Evolutionary conservation across 2,797 vertebrate genomes (phyloP), one percentile per base, ranked within the genome.

Genomic region (Pipistrellus pygmaeus): DNA sequence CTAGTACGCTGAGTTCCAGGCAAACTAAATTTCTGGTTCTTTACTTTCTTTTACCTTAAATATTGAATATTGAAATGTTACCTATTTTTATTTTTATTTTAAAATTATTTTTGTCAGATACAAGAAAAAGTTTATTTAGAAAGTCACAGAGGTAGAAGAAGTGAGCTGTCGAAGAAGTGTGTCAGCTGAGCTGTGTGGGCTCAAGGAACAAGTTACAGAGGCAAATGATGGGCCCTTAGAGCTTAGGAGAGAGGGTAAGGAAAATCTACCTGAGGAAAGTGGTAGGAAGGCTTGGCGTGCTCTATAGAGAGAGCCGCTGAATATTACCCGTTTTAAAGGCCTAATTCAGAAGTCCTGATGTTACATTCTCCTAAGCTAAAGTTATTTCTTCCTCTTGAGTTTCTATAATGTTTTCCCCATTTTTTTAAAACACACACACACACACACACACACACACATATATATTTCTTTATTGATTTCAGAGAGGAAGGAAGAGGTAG

Each of bases 251-350:
- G 13, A 69, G 66, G 32, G 32, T 35, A 69, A 69, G 62, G 30
- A 64, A 62, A 30, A 62, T 62, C 12, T 62, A 27, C 27, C 60
- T 62, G 62, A 30, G 27, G 30, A n/a, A 64, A 10, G 66, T 20
- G 18, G 9, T 69, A 5, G 66, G 8, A 69, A 38, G 32, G 32
- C 20, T 21, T 21, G 66, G 18, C 5, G 1, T 69, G 17, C 66
- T 69, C 66, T 32, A 6, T 38, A 38, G 66, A 69, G 18, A 68
- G 66, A 69, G 18, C 32, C 8, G 20, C 66, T 69, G 66, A 69
- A 21, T 38, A 8, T 88, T 92, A 68, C 25, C 73, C 41, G 7
- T 91, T 88, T 93, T 83, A 66, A 93, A 94, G 87, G 2, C 76
- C 90, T 91, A 5, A 41, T 93, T 89, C 71, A 89, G n/a, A 66